Evolutionary conservation across 2,888 invertebrate genomes (phyloP), one percentile per base, ranked within the genome.

Genomic region (Rotaria sp.): DNA sequence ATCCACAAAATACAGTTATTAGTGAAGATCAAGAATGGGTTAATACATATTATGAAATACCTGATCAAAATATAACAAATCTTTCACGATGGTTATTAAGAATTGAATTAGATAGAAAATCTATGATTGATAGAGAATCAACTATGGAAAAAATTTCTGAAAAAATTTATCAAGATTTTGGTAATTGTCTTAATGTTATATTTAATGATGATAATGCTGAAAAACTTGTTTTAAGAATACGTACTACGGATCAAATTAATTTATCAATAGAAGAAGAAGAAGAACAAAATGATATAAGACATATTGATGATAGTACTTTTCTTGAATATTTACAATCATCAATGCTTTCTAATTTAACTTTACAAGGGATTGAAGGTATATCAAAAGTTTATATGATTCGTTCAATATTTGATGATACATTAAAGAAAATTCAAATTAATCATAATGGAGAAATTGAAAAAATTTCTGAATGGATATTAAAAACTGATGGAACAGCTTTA

Each of bases 191-290:
- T 88, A 98, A 98, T 91, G 98, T 98, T 90, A 99, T 99, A 88
- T 99, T 99, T 92, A 99, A 99, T 90, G 99, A 99, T 91, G 99
- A 99, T 91, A 99, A 99, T 91, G 97, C 98, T 0, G 99, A 99
- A 90, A 98, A 99, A 90, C 92, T 99, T 84, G 98, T 99, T 0
- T 92, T 99, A 85, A 95, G 99, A 88, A 96, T 99, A 88, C 94
- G 99, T 89, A 97, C 99, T 88, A 97, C 98, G 96, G 97, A 97
- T 91, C 96, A 95, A 87, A 97, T 97, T 90, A 96, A 96, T 89
- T n/a, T 3, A n/a, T 95, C 94, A 88, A 97, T 97, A 92, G 90
- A 88, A 84, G 89, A 89, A 41, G 90, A 90, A 26, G 91, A 90
- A 74, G 92, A 92, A 88, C n/a, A n/a, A n/a, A n/a, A n/a, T n/a